These are phyloP conservation scores for Nibea coibor DNA, from an alignment of 2,113 vertebrate genomes.

Conservation along the genomic window DNA sequence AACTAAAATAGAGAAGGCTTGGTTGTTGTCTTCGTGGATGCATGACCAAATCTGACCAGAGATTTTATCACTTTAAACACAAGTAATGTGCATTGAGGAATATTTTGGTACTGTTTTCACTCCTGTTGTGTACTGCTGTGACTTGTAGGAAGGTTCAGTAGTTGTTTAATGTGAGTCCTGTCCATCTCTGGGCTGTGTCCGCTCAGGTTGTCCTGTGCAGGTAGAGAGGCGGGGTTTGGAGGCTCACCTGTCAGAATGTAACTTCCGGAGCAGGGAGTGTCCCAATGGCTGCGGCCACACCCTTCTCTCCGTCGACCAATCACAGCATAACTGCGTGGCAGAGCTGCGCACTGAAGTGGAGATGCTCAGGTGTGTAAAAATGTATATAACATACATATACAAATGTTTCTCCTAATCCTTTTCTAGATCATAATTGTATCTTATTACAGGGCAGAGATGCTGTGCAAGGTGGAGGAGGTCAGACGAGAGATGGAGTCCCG, in stretches of 20 bases:
- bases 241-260: constrained; percentile 87
- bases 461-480: constrained; percentile 90
- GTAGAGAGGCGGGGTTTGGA: constrained; percentile 85
- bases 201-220: constrained; percentile 85
- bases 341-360: constrained; percentile 90
- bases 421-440: neutral
- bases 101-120: neutral
- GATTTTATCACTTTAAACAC: neutral
- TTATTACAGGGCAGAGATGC: constrained; percentile 86
- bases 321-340: constrained; percentile 88
- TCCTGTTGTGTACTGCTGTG: neutral
- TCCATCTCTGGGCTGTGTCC: constrained; percentile 1
- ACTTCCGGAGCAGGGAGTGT: constrained; percentile 87
- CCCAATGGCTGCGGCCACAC: constrained; percentile 87
- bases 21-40: neutral
- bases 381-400: neutral
- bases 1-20: neutral
- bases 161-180: neutral
- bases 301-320: constrained; percentile 82
- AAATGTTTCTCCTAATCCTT: constrained; percentile 8
- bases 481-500: constrained; percentile 92
- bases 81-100: too few relatives aligned
- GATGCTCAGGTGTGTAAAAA: constrained; percentile 84
- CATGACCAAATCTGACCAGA: neutral
- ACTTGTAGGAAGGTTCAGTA: neutral